phyloP scores from a whole-genome alignment of 2,888 invertebrate species.

The Tachystola acroxantha region DNA sequence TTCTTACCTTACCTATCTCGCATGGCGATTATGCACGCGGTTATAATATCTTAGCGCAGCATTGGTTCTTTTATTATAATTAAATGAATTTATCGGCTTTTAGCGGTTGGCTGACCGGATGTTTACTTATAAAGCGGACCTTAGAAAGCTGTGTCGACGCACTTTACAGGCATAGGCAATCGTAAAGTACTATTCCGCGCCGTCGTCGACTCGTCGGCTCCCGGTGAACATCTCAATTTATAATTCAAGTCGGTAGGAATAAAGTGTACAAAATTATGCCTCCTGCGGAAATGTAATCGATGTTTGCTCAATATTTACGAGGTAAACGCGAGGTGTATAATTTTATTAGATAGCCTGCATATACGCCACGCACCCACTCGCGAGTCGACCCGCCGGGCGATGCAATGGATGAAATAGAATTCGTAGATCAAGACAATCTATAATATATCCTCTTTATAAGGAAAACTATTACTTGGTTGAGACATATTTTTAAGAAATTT shows the following conservation, averaged over 20 bases:
- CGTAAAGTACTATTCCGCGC: conserved; percentile 44
- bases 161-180: conserved; percentile 41
- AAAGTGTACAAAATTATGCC: conserved; percentile 48
- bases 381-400: conserved; percentile 5
- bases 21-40: conserved; percentile 2
- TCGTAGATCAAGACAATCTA: too few relatives aligned
- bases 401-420: too few relatives aligned
- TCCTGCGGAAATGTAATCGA: conserved; percentile 43
- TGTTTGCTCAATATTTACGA: conserved; percentile 41
- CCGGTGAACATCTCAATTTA: conserved; percentile 55
- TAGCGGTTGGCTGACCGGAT: conserved; percentile 55
- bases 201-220: conserved; percentile 13
- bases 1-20: too few relatives aligned
- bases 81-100: conserved; percentile 24
- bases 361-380: conserved; percentile 23
- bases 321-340: conserved; percentile 33
- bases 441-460: too few relatives aligned
- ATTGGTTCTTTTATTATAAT: conserved; percentile 17
- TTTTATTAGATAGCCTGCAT: conserved; percentile 37
- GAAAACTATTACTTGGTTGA: too few relatives aligned
- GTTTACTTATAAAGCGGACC: conserved; percentile 55
- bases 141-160: conserved; percentile 55
- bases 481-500: too few relatives aligned
- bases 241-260: conserved; percentile 41
- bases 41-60: conserved; percentile 2